A percentile compares a stretch with the other conserved stretches of the same genome.
Evolutionary conservation across 2,113 vertebrate species (phyloP).

Genomic region (Myiozetetes cayanensis): DNA sequence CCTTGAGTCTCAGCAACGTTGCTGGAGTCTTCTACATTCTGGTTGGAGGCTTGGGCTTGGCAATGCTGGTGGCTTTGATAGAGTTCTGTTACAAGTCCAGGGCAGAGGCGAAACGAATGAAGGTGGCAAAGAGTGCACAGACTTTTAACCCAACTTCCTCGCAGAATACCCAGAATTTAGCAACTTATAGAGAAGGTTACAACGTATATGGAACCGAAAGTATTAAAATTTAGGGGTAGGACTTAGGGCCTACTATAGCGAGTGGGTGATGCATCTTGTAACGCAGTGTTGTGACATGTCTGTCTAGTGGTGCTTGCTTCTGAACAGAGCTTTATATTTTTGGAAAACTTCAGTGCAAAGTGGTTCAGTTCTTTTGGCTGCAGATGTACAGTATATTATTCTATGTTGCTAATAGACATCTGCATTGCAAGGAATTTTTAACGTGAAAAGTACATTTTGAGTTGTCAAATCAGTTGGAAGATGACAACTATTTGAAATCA

Average conservation of each 20-base stretch:
- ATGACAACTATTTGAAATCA: constrained; percentile 14
- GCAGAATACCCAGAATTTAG: constrained; percentile 99
- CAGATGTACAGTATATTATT: constrained; percentile 80
- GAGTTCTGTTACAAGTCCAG: constrained; percentile 99
- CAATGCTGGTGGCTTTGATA: constrained; percentile 99
- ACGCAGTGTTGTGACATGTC: constrained; percentile 86
- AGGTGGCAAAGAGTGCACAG: constrained; percentile 95
- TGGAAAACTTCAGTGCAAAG: constrained; percentile 78
- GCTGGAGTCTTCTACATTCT: constrained; percentile 99
- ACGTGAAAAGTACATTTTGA: background rate
- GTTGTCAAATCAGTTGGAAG: constrained; percentile 10
- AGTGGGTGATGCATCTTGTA: constrained; percentile 90
- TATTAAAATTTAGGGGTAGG: constrained; percentile 99
- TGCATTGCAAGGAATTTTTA: constrained; percentile 83
- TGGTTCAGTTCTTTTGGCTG: constrained; percentile 91
- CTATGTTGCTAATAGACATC: constrained; percentile 90
- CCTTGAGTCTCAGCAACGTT: constrained; percentile 99
- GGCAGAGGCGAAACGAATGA: constrained; percentile 99
- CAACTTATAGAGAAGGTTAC: constrained; percentile 99
- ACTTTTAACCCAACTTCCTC: constrained; percentile 99
- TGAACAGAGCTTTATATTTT: constrained; percentile 80
- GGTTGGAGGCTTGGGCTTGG: constrained; percentile 97
- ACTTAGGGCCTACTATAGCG: constrained; percentile 92
- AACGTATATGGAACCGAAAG: constrained; percentile 99
- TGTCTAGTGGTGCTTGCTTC: constrained; percentile 89